These are phyloP conservation scores for Rousettus madagascariensis DNA, from an alignment of 2,797 vertebrate genomes.

Conservation along the genomic window DNA sequence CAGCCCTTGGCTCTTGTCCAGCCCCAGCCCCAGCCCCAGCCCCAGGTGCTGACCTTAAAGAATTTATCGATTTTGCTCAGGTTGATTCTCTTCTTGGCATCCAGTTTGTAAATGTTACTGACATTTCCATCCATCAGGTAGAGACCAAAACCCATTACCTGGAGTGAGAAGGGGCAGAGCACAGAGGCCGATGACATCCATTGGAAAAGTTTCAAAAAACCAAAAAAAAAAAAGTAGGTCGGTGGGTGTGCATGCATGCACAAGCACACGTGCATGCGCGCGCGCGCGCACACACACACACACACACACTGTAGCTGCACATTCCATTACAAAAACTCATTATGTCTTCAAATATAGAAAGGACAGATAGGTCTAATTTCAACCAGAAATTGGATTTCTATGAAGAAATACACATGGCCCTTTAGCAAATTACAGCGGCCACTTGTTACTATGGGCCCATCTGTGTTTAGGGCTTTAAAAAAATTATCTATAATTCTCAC, in stretches of 20 bases:
- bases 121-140: constrained; percentile 93
- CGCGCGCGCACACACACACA: background rate
- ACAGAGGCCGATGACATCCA: background rate
- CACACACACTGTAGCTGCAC: background rate
- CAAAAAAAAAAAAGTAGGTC: background rate
- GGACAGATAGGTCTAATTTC: background rate
- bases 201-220: background rate
- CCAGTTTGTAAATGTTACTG: constrained; percentile 93
- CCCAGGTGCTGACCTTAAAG: constrained; percentile 88
- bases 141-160: constrained; percentile 94
- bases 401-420: background rate
- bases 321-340: background rate
- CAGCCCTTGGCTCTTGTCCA: background rate
- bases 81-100: constrained; percentile 94
- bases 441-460: background rate
- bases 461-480: background rate
- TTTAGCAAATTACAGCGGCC: no score
- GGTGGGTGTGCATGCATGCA: fast-evolving
- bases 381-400: background rate
- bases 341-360: background rate
- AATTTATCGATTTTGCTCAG: constrained; percentile 94
- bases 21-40: background rate
- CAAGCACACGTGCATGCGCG: no score
- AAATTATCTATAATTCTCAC: background rate
- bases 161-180: constrained; percentile 49